Evolutionary conservation across 2,113 vertebrate genomes (phyloP), one percentile per base, ranked within the genome.

Genomic region (Pseudorasbora parva): DNA sequence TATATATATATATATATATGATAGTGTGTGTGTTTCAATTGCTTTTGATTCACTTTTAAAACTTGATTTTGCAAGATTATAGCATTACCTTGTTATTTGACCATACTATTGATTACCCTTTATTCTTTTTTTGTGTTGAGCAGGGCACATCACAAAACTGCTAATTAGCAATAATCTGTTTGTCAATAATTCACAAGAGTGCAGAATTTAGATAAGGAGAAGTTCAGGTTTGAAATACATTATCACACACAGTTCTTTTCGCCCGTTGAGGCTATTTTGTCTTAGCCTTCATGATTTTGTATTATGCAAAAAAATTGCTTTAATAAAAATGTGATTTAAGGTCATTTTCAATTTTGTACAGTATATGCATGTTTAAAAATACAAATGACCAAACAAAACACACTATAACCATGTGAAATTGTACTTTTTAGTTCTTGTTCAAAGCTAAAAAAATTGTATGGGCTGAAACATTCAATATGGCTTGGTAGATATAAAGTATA

Each of bases 131-230:
- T 94, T 94, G 93, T 94, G 94, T 94, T 93, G 89, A 93, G 92
- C 93, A 93, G 91, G 92, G 89, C 91, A 88, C 93, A 90, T 93
- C 91, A 93, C 91, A 94, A 93, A 95, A 95, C 89, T 94, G 94
- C 94, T 95, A 95, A 95, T 94, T 94, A 92, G 93, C 94, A 95
- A 95, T 95, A 94, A 95, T 94, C 93, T 93, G 91, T 94, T 94
- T 93, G 94, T 94, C 94, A 91, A 95, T 95, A 94, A 92, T 92
- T 92, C 87, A 89, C 85, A 87, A 92, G 93, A 94, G 90, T 92
- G 93, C 91, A 91, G 93, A 95, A 95, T 95, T 95, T 94, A 95
- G 93, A 94, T 94, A 93, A 93, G 94, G 89, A 89, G 83, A 92
- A 90, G 91, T 93, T 94, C 92, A 92, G 89, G 89, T 92, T 93